Evolutionary conservation across 2,113 vertebrate species (phyloP), one percentile per base, ranked within the genome.

Genomic region (Hemibagrus wyckioides): DNA sequence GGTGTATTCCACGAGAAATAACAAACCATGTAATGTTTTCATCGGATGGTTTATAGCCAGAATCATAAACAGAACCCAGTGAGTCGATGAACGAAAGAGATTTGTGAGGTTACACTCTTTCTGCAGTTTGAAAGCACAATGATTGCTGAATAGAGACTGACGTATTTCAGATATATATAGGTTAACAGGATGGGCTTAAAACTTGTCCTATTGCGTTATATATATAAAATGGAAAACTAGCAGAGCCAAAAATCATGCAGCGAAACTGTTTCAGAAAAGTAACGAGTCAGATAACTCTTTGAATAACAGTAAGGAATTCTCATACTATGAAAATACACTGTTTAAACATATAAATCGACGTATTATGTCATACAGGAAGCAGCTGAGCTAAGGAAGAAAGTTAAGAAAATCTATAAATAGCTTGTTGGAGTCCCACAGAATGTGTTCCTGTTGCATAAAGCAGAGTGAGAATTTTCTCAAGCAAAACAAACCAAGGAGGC

Each of bases 1-100:
- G 65, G 77, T 86, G 81, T 80, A 67, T 82, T 56, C n/a, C 41
- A 23, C 4, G 63, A 67, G 57, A 25, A 81, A 84, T 23, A 89
- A 85, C 63, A 73, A 83, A 76, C 59, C 67, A 19, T 59, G 57
- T 59, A 79, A 71, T 82, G 76, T 76, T 86, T 63, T 87, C 52
- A 21, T 59, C 28, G 41, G 19, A n/a, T 65, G 69, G 57, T 83
- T 82, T 82, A 85, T 71, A 85, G 59, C 88, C 30, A 90, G 61
- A 61, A 87, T 82, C 41, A 87, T 21, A 83, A 59, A 71, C 75
- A 84, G n/a, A 88, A 39, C n/a, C n/a, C 52, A 41, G 23, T 48
- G 56, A 85, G 39, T 44, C 25, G 59, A 80, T 65, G 75, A 86
- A 25, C 54, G 52, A 82, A 87, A 63, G 30, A 5, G 44, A n/a